Evolutionary conservation across 2,797 vertebrate species (phyloP).

Genomic region (Tiaroga cobitis): DNA sequence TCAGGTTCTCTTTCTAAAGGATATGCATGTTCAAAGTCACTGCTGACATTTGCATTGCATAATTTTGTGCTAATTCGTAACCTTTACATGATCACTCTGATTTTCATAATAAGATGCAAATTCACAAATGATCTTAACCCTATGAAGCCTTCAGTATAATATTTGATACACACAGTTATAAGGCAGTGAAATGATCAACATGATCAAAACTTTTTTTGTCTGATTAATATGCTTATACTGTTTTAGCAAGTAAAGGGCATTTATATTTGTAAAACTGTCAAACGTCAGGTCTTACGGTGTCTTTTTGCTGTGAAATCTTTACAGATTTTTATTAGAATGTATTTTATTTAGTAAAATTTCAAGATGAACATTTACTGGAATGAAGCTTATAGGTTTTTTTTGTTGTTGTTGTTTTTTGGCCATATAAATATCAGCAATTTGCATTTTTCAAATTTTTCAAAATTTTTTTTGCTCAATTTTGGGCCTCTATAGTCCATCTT

Average conservation of each 20-base stretch:
- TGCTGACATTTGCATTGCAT: constrained; percentile 35
- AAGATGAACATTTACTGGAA: not conserved
- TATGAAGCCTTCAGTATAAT: not conserved
- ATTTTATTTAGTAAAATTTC: not conserved
- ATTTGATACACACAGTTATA: not conserved
- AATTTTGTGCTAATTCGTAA: constrained; percentile 37
- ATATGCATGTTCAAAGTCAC: constrained; percentile 8
- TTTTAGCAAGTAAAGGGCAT: not conserved
- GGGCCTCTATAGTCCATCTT: not conserved
- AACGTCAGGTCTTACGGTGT: not conserved
- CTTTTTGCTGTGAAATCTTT: not conserved
- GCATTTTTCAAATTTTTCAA: no score
- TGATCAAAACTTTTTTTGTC: not conserved
- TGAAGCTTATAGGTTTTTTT: not conserved
- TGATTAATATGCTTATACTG: not conserved
- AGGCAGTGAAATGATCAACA: not conserved
- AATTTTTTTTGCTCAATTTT: no score
- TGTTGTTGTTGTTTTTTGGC: no score
- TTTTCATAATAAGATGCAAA: constrained; percentile 47
- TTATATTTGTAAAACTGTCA: not conserved
- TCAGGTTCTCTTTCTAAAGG: not conserved
- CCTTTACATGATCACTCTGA: constrained; percentile 36
- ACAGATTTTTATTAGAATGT: not conserved
- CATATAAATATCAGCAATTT: not conserved
- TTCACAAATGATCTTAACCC: constrained; percentile 13